phyloP scores from a whole-genome alignment of 2,888 invertebrate species.

The Eristalinus sepulchralis region DNA sequence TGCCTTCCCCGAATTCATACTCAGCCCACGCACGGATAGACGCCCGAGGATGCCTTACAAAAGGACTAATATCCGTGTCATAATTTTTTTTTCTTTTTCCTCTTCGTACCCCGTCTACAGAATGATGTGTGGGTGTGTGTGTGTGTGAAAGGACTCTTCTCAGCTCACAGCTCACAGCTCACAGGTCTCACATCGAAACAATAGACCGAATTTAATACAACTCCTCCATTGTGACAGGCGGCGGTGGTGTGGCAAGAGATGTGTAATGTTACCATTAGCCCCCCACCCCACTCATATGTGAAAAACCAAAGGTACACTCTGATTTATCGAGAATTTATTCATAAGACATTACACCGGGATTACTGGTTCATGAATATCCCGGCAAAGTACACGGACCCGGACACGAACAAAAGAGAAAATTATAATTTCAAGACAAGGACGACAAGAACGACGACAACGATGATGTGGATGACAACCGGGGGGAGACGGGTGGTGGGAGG shows the following conservation, averaged over 20 bases:
- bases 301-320: slow-evolving; percentile 54
- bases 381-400: background rate
- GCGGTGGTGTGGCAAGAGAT: background rate
- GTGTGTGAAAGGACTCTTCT: slow-evolving; percentile 28
- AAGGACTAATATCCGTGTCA: slow-evolving; percentile 31
- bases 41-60: slow-evolving; percentile 11
- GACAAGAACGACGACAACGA: background rate
- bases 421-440: slow-evolving; percentile 49
- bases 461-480: background rate
- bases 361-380: slow-evolving; percentile 54
- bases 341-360: slow-evolving; percentile 54
- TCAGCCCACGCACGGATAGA: slow-evolving; percentile 18
- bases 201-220: slow-evolving; percentile 31
- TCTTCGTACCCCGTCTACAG: background rate
- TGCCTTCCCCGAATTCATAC: background rate
- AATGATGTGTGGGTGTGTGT: slow-evolving; percentile 16
- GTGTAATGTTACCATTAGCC: slow-evolving; percentile 7
- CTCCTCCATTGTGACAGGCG: background rate
- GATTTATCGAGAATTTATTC: slow-evolving; percentile 66
- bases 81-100: background rate
- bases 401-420: slow-evolving; percentile 26
- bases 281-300: slow-evolving; percentile 35
- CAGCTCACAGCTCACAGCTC: too few species aligned
- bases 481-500: too few species aligned
- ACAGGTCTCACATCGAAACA: slow-evolving; percentile 32